A percentile compares a stretch with the other conserved stretches of the same genome.
Evolutionary conservation across 2,888 invertebrate genomes (phyloP).

Genomic region (Margaritifera margaritifera): DNA sequence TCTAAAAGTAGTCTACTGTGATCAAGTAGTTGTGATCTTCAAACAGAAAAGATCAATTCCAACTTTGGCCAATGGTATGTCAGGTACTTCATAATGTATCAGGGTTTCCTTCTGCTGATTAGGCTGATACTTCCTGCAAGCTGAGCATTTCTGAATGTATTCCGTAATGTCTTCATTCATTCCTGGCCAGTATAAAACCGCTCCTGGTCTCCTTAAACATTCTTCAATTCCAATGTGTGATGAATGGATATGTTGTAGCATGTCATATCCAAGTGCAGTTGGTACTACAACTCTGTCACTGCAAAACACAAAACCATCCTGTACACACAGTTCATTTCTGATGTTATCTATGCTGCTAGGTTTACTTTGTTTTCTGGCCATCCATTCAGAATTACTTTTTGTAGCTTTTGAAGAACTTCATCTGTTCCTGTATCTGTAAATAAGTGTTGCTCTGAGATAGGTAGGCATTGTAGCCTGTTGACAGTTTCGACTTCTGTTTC

Average conservation of each 20-base stretch:
- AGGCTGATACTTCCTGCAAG: no score
- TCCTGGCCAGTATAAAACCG: slow-evolving; percentile 6
- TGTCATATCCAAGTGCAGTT: slow-evolving; percentile 2
- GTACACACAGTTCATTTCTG: slow-evolving; percentile 22
- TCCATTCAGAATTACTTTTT: slow-evolving; percentile 16
- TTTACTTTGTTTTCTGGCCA: slow-evolving; percentile 22
- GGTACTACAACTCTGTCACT: slow-evolving; percentile 1
- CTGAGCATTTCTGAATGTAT: no score
- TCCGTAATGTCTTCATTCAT: not conserved
- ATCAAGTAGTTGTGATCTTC: slow-evolving; percentile 5
- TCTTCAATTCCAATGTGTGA: slow-evolving; percentile 9
- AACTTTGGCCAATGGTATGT: slow-evolving; percentile 9
- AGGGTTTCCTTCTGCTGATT: not conserved
- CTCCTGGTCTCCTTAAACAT: slow-evolving; percentile 7
- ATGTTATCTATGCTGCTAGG: no score
- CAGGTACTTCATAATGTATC: slow-evolving; percentile 3
- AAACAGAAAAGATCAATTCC: slow-evolving; percentile 11
- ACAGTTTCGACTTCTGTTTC: slow-evolving; percentile 8
- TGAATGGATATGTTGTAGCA: slow-evolving; percentile 3
- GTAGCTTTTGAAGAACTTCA: slow-evolving; percentile 11
- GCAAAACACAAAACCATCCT: slow-evolving; percentile 27
- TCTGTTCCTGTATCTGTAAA: slow-evolving; percentile 12
- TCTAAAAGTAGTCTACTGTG: slow-evolving; percentile 12
- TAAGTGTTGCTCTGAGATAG: no score
- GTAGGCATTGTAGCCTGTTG: slow-evolving; percentile 18